phyloP scores from a whole-genome alignment of 2,888 invertebrate species.

The Spilarctia lutea region DNA sequence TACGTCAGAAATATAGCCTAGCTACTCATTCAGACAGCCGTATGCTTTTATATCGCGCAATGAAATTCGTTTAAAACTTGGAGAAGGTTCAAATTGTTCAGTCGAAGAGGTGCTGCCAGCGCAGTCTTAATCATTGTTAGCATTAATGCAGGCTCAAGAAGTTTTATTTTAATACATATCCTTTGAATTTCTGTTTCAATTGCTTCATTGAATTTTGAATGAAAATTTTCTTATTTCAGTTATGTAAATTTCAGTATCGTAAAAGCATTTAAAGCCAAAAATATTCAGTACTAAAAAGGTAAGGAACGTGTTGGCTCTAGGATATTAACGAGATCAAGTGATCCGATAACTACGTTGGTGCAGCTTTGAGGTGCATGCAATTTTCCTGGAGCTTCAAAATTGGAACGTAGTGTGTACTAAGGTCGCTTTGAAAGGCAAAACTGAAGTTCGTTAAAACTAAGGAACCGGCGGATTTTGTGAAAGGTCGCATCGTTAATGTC shows the following conservation, averaged over 20 bases:
- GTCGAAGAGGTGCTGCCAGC: conserved; percentile 64
- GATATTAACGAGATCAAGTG: conserved; percentile 60
- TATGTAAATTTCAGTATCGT: conserved; percentile 25
- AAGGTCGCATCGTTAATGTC: conserved; percentile 70
- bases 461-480: conserved; percentile 72
- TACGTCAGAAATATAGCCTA: conserved; percentile 63
- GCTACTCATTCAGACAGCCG: conserved; percentile 53
- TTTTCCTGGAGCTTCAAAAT: conserved; percentile 55
- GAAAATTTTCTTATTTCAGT: conserved; percentile 41
- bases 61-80: conserved; percentile 80
- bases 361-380: conserved; percentile 56
- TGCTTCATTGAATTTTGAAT: conserved; percentile 36
- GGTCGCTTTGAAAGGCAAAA: conserved; percentile 64
- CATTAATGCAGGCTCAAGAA: conserved; percentile 59
- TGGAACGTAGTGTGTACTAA: conserved; percentile 56
- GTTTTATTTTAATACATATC: conserved; percentile 50
- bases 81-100: conserved; percentile 71
- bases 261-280: conserved; percentile 36
- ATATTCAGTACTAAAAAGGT: conserved; percentile 45
- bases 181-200: conserved; percentile 29
- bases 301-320: conserved; percentile 44
- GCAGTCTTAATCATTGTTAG: conserved; percentile 71
- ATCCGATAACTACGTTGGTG: conserved; percentile 58
- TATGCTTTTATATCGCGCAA: conserved; percentile 72
- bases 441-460: conserved; percentile 67